phyloP scores from a whole-genome alignment of 2,888 invertebrate genomes.

The Mycalesis mineus region DNA sequence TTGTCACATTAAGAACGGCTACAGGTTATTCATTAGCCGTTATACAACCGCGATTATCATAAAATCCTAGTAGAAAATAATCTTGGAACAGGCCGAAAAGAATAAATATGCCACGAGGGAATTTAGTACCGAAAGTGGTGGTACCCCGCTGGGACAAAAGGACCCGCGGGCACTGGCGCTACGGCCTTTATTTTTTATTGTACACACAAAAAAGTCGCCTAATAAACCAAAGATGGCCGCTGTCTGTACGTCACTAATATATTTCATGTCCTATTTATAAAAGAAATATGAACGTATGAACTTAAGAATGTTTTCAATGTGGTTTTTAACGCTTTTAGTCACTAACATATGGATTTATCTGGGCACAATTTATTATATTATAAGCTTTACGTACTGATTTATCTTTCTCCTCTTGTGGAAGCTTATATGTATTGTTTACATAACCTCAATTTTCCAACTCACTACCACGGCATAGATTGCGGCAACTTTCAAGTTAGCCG shows the following conservation, averaged over 20 bases:
- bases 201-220: conserved; percentile 47
- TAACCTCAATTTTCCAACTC: no score
- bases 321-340: background rate
- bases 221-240: conserved; percentile 30
- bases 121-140: conserved; percentile 63
- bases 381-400: no score
- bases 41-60: conserved; percentile 64
- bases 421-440: no score
- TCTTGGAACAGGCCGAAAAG: conserved; percentile 47
- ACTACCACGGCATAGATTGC: no score
- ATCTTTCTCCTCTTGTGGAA: no score
- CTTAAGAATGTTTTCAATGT: conserved; percentile 4
- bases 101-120: conserved; percentile 73
- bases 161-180: conserved; percentile 69
- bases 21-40: conserved; percentile 68
- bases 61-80: conserved; percentile 74
- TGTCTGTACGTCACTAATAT: conserved; percentile 25
- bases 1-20: conserved; percentile 48
- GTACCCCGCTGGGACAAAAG: conserved; percentile 63
- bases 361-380: no score
- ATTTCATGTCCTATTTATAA: conserved; percentile 21
- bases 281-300: conserved; percentile 9
- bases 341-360: no score
- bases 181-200: conserved; percentile 47
- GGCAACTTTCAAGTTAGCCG: no score